phyloP scores from a whole-genome alignment of 2,797 vertebrate species.

The Lutjanus argentimaculatus region DNA sequence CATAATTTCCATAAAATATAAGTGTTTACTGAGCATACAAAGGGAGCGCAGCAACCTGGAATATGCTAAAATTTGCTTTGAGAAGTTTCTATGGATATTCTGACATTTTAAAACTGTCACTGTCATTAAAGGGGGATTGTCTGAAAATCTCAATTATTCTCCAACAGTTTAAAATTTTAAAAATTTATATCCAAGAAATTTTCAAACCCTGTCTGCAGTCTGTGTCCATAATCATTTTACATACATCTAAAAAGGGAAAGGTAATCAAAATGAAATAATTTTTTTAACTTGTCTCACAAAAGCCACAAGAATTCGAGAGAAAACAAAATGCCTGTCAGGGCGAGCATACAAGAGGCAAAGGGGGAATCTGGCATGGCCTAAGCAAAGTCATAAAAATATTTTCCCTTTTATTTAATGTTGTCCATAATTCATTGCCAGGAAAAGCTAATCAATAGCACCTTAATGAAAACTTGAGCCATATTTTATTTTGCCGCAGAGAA shows the following conservation, averaged over 20 bases:
- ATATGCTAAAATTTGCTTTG: neutral
- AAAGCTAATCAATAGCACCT: slow-evolving; percentile 99
- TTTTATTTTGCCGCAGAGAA: slow-evolving; percentile 97
- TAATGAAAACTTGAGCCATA: slow-evolving; percentile 99
- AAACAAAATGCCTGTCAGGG: slow-evolving; percentile 85
- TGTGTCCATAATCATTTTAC: slow-evolving; percentile 15
- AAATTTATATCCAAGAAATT: neutral
- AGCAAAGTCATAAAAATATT: slow-evolving; percentile 99
- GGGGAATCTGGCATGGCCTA: slow-evolving; percentile 92
- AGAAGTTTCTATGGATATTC: neutral
- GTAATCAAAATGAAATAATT: slow-evolving; percentile 49
- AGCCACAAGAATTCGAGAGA: slow-evolving; percentile 85
- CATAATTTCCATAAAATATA: slow-evolving; percentile 16
- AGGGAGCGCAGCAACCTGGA: neutral
- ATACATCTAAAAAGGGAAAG: slow-evolving; percentile 30
- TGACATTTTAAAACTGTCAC: neutral
- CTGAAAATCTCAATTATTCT: slow-evolving; percentile 4
- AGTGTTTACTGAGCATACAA: neutral
- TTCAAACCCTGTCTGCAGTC: neutral
- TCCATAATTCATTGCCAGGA: slow-evolving; percentile 99
- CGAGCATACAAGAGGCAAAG: slow-evolving; percentile 79
- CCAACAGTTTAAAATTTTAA: neutral
- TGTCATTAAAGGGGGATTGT: neutral
- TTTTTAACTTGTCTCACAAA: slow-evolving; percentile 64
- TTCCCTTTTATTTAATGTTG: slow-evolving; percentile 99